These are phyloP conservation scores for Brachionus rubens DNA, from an alignment of 1,140 invertebrate genomes.

Conservation along the genomic window DNA sequence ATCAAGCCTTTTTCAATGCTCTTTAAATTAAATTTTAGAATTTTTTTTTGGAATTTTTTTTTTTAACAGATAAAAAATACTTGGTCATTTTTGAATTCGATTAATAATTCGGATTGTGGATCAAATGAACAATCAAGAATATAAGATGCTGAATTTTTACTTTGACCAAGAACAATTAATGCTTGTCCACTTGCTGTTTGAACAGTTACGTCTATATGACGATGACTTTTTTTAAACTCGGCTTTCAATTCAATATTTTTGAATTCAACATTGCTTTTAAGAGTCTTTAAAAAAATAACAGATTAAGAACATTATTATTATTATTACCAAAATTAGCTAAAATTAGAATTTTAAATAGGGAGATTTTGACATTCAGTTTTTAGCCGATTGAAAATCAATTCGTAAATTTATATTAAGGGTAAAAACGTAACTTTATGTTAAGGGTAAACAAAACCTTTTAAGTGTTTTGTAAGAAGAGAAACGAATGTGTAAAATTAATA, in stretches of 20 bases:
- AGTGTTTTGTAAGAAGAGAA: too few species aligned
- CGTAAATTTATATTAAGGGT: too few species aligned
- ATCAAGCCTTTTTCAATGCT: not conserved
- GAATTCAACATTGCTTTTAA: conserved; percentile 15
- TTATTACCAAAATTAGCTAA: not conserved
- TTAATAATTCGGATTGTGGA: not conserved
- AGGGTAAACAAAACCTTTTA: too few species aligned
- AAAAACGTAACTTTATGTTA: too few species aligned
- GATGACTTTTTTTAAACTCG: conserved; percentile 1
- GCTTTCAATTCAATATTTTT: conserved; percentile 14
- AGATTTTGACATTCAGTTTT: too few species aligned
- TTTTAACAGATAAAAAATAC: not conserved
- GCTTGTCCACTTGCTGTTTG: not conserved
- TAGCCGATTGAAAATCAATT: too few species aligned
- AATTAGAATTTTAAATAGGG: not conserved
- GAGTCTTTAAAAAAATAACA: not conserved
- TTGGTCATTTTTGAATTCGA: not conserved
- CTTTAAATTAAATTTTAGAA: not conserved
- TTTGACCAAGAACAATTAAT: conserved; percentile 17
- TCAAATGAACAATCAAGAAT: conserved; percentile 10
- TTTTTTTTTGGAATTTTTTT: not conserved
- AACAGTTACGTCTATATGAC: not conserved
- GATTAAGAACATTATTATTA: too few species aligned
- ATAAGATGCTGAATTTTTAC: conserved; percentile 1
- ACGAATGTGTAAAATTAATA: too few species aligned